Conservation (phyloP, 2,797 vertebrate genomes). For the Acipenser ruthenus region DNA sequence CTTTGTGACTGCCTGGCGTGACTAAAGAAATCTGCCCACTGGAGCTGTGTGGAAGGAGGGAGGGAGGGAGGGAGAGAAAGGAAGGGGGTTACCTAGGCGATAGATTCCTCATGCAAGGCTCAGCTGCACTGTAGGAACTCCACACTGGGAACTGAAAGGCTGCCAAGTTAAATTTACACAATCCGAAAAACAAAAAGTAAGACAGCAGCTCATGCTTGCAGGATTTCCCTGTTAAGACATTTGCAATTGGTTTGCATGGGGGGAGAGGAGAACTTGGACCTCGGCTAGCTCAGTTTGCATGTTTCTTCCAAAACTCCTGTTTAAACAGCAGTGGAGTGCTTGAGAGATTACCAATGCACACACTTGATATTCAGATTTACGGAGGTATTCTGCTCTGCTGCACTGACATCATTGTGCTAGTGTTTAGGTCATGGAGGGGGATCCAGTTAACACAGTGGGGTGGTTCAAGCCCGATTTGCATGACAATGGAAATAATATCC, state of each 20-base stretch:
- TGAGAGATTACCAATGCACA: background rate
- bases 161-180: too few species aligned
- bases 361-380: slow-evolving; percentile 8
- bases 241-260: too few species aligned
- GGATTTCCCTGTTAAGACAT: too few species aligned
- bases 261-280: too few species aligned
- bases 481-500: slow-evolving; percentile 25
- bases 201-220: too few species aligned
- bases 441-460: slow-evolving; percentile 18
- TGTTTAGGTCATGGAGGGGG: slow-evolving; percentile 23
- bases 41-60: too few species aligned
- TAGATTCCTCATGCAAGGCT: slow-evolving; percentile 31
- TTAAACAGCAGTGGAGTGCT: background rate
- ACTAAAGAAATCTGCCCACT: too few species aligned
- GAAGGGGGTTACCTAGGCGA: slow-evolving; percentile 41
- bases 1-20: too few species aligned
- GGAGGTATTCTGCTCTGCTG: slow-evolving; percentile 5
- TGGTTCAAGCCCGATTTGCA: slow-evolving; percentile 25
- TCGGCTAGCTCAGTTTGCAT: background rate
- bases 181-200: too few species aligned
- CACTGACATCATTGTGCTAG: slow-evolving; percentile 13
- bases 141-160: slow-evolving; percentile 12
- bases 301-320: background rate
- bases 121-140: slow-evolving; percentile 40
- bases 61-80: too few species aligned